A percentile compares a stretch with the other conserved stretches of the same genome.
phyloP scores from a whole-genome alignment of 2,888 invertebrate species.

The Drosophila siamana region DNA sequence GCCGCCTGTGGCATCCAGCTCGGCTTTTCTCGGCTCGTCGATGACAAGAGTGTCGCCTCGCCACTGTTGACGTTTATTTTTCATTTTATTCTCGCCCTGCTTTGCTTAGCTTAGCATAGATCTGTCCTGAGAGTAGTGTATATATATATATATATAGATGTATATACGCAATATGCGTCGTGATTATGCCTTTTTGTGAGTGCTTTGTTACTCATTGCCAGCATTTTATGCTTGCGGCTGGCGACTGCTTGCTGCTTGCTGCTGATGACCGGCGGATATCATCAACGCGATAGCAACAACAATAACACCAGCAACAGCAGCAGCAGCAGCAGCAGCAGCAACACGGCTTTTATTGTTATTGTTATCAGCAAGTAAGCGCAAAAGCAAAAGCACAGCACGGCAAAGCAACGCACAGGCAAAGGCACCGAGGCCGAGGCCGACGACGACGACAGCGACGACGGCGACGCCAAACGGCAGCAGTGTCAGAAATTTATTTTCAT shows the following conservation, averaged over 20 bases:
- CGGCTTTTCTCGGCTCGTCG: not conserved
- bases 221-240: slow-evolving; percentile 34
- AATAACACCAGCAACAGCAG: slow-evolving; percentile 17
- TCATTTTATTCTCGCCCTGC: not conserved
- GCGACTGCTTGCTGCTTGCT: slow-evolving; percentile 44
- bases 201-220: slow-evolving; percentile 47
- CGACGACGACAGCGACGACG: slow-evolving; percentile 20
- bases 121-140: not conserved
- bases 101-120: not conserved
- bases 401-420: too few relatives aligned
- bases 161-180: not conserved
- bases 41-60: not conserved
- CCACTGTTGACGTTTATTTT: not conserved
- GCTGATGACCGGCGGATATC: slow-evolving; percentile 71
- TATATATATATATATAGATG: not conserved
- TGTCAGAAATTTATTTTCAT: slow-evolving; percentile 73
- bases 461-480: slow-evolving; percentile 28
- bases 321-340: slow-evolving; percentile 19
- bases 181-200: slow-evolving; percentile 16
- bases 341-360: slow-evolving; percentile 56
- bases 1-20: not conserved
- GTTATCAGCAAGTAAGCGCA: slow-evolving; percentile 43
- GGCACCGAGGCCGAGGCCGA: slow-evolving; percentile 15
- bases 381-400: not conserved
- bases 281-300: slow-evolving; percentile 48